These are phyloP conservation scores for Popillia japonica DNA, from an alignment of 1,140 invertebrate genomes.

Conservation along the genomic window DNA sequence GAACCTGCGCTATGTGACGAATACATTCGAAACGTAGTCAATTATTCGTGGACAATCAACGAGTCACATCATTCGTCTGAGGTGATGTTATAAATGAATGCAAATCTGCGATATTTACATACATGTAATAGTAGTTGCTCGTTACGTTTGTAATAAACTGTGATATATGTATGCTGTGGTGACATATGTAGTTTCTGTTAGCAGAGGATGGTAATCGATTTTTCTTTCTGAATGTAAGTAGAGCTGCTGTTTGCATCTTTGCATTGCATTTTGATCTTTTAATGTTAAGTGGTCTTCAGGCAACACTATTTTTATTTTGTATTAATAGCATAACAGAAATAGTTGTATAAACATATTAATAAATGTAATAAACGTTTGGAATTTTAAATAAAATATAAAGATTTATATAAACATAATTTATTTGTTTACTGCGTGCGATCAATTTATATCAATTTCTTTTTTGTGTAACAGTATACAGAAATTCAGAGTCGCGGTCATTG, in stretches of 20 bases:
- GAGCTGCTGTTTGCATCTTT: neutral
- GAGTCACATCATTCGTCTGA: neutral
- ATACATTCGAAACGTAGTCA: neutral
- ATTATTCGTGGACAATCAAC: neutral
- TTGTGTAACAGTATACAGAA: no score
- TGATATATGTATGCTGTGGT: neutral
- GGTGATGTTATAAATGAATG: conserved; percentile 1
- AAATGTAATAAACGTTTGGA: no score
- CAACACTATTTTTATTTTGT: no score
- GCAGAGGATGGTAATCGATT: neutral
- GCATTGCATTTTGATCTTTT: neutral
- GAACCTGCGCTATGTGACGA: conserved; percentile 2
- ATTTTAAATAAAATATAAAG: no score
- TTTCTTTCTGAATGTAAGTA: neutral
- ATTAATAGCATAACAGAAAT: no score
- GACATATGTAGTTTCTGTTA: neutral
- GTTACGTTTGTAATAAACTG: neutral
- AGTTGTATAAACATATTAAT: no score
- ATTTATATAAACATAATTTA: no score
- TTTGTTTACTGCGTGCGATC: no score
- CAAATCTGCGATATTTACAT: neutral
- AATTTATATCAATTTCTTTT: no score
- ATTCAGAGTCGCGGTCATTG: no score
- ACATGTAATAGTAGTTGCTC: neutral
- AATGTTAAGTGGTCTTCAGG: neutral